Base-by-base conservation (phyloP, 1,140 invertebrate genomes). In the Pogonus chalceus region DNA sequence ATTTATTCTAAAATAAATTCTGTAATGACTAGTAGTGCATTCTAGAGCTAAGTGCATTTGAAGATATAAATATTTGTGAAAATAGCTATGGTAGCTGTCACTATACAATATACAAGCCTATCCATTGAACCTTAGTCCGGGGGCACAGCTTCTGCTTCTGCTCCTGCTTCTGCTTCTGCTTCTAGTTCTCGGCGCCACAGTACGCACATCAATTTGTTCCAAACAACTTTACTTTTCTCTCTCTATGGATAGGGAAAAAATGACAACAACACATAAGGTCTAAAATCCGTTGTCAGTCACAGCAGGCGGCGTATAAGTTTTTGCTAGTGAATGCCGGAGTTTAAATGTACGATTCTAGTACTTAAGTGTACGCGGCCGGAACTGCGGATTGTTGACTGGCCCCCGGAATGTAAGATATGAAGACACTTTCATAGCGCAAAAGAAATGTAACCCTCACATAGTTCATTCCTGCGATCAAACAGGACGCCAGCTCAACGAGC, bases 81-180 rank as follows among this genome's bases (percentile, higher is more conserved):
- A n/a, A n/a, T n/a, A n/a, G n/a, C n/a, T n/a, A n/a, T n/a, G n/a
- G n/a, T n/a, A n/a, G n/a, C n/a, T n/a, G n/a, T n/a, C n/a, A n/a
- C n/a, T n/a, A n/a, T n/a, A n/a, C n/a, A n/a, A n/a, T n/a, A n/a
- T n/a, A n/a, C n/a, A n/a, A n/a, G n/a, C n/a, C n/a, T n/a, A n/a
- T n/a, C 56, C 56, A 47, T 58, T 62, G 20, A 53, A 51, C 49
- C 58, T 50, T 37, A 64, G 57, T 23, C 61, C 56, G n/a, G 55
- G 26, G 9, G 53, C 7, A 21, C 23, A 9, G 10, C 18, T 9
- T 50, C 24, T 23, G 18, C n/a, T 21, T n/a, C 7, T 23, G 12
- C 18, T 9, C n/a, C 24, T n/a, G 22, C 23, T 20, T 20, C 7
- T 46, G 12, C 18, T 7, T 46, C 43, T 20, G 18, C 20, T 20